phyloP scores from a whole-genome alignment of 2,888 invertebrate species.

The Drosophila melanosoma region DNA sequence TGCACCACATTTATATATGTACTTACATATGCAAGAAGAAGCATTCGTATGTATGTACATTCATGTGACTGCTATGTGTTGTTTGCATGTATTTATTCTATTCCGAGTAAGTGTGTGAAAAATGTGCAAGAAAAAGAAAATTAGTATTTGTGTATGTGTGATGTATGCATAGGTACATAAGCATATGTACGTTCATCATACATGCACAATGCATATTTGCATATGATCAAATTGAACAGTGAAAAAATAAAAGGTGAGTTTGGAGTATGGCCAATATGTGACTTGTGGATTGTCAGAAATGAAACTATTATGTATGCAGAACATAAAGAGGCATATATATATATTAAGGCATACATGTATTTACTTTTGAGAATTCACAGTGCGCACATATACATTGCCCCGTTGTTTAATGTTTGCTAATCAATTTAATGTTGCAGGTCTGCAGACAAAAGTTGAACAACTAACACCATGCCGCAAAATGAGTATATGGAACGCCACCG shows the following conservation, averaged over 20 bases:
- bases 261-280: constrained; percentile 36
- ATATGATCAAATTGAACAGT: not conserved
- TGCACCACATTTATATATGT: not conserved
- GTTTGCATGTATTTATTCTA: not conserved
- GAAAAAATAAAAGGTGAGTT: constrained; percentile 27
- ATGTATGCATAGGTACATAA: not conserved
- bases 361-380: constrained; percentile 48
- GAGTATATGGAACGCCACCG: constrained; percentile 99
- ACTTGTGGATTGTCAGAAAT: constrained; percentile 51
- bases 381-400: constrained; percentile 39
- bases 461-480: constrained; percentile 95
- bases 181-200: not conserved
- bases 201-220: not conserved
- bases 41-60: constrained; percentile 2
- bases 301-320: constrained; percentile 27
- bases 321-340: constrained; percentile 25
- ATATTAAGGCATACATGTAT: constrained; percentile 12
- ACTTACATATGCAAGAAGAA: not conserved
- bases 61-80: constrained; percentile 9
- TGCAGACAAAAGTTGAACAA: constrained; percentile 12
- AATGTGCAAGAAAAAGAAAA: constrained; percentile 5
- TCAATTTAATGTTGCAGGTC: constrained; percentile 50
- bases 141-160: not conserved
- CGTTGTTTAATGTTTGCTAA: constrained; percentile 17
- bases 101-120: constrained; percentile 2